Base-by-base conservation (phyloP, 2,797 vertebrate genomes). In the Epinephelus awoara region DNA sequence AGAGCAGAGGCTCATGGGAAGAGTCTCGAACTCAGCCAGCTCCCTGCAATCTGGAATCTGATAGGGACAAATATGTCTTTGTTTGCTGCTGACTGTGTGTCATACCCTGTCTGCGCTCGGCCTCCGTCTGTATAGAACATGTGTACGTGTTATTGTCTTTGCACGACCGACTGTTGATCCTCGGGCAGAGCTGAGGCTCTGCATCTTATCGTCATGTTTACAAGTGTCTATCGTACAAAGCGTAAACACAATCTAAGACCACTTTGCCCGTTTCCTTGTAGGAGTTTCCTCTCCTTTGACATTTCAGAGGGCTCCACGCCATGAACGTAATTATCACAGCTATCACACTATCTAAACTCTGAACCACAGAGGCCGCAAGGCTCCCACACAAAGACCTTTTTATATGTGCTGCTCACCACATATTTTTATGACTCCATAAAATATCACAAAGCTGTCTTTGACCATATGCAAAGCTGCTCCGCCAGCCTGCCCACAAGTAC, bases 41-140 rank as follows among this genome's bases (percentile, higher is more conserved):
- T 73, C 73, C 58, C 73, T 49, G 6, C 57, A 67, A 77, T 75
- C 78, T 82, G 86, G 85, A 89, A 84, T 91, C 76, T 63, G 72
- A 83, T 61, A 9, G 27, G 81, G 80, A 93, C 87, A 93, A 85
- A 85, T 44, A 27, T 34, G 59, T 72, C 91, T 91, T 93, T 94
- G 92, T 92, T 65, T 86, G 67, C 69, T 18, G 3, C 72, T 66
- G 78, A 69, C 54, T 21, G 0, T 73, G 82, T 72, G 75, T 79
- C 79, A 68, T 66, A 56, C 57, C 49, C 74, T 10, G 64, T 38
- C 46, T 74, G 71, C 71, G 74, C 49, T 49, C 4, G 44, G 55
- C 64, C 51, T 79, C 44, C 6, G 49, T 63, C 38, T 49, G 68
- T 63, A 19, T 9, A 40, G 23, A 59, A 40, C 15, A 15, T 23